These are phyloP conservation scores for Paratilapia polleni DNA, from an alignment of 2,113 vertebrate species.

Conservation along the genomic window DNA sequence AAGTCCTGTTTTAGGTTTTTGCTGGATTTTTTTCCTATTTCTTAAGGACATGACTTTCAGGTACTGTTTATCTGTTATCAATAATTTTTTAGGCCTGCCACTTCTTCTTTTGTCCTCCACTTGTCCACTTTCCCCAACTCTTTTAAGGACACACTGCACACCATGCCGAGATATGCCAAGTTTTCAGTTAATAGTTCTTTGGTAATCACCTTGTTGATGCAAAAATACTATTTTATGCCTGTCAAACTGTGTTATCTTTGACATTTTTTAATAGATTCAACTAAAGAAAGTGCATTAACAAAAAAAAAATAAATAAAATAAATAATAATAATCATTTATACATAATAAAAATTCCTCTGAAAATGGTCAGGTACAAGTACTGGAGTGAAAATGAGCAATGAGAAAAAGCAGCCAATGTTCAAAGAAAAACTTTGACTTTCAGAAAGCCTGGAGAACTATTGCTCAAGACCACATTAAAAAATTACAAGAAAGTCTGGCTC, in stretches of 20 bases:
- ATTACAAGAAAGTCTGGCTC: background rate
- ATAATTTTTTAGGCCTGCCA: background rate
- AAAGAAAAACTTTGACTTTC: background rate
- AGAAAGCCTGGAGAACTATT: fast-evolving
- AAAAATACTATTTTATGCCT: background rate
- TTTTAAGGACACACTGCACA: no score
- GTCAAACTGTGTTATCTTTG: background rate
- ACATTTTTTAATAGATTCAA: no score
- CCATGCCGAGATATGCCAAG: background rate
- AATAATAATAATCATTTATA: no score
- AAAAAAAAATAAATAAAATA: no score
- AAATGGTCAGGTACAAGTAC: background rate
- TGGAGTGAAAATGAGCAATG: background rate
- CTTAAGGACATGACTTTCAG: background rate
- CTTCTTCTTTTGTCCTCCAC: no score
- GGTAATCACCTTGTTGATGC: background rate
- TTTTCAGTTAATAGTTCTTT: background rate
- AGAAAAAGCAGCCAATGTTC: background rate
- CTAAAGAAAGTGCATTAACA: no score
- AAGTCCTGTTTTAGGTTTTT: background rate
- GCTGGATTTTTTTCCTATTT: background rate
- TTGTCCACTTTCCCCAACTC: no score
- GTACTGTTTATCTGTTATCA: background rate
- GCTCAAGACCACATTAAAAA: background rate
- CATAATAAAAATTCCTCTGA: background rate